phyloP scores from a whole-genome alignment of 2,113 vertebrate species.

The Cisticola juncidis region DNA sequence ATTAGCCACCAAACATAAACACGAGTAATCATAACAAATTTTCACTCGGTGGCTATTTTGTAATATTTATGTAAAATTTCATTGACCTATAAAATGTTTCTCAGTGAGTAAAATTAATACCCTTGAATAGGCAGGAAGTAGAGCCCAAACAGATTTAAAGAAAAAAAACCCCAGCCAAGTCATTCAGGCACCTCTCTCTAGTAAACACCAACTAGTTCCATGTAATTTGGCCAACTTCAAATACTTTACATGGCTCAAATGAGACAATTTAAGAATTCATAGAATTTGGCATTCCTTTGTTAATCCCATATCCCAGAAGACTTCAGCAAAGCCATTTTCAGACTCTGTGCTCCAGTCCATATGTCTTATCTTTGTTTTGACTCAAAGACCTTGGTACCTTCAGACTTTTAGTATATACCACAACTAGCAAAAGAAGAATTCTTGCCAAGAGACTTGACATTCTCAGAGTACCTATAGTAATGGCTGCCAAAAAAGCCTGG shows the following conservation, averaged over 20 bases:
- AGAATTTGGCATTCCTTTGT: background rate
- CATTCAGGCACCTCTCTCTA: background rate
- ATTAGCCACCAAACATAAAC: slow-evolving; percentile 38
- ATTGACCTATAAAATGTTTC: slow-evolving; percentile 37
- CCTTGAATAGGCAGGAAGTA: slow-evolving; percentile 17
- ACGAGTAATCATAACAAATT: slow-evolving; percentile 15
- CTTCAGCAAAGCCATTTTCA: background rate
- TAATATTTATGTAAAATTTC: slow-evolving; percentile 47
- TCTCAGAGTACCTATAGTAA: background rate
- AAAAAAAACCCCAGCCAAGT: background rate
- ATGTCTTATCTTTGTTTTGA: background rate
- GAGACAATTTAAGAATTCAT: background rate
- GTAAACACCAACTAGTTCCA: background rate
- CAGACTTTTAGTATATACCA: background rate
- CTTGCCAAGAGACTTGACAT: background rate
- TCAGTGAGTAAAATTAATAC: slow-evolving; percentile 14
- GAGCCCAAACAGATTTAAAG: background rate
- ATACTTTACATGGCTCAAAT: background rate
- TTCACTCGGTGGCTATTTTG: slow-evolving; percentile 29
- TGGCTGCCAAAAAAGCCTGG: background rate
- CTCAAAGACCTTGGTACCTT: background rate
- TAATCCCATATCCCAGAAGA: background rate
- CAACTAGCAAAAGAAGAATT: background rate
- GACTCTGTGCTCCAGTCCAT: background rate
- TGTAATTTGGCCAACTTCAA: background rate